Conservation (phyloP, 2,113 vertebrate species). For the Microtus montanus region DNA sequence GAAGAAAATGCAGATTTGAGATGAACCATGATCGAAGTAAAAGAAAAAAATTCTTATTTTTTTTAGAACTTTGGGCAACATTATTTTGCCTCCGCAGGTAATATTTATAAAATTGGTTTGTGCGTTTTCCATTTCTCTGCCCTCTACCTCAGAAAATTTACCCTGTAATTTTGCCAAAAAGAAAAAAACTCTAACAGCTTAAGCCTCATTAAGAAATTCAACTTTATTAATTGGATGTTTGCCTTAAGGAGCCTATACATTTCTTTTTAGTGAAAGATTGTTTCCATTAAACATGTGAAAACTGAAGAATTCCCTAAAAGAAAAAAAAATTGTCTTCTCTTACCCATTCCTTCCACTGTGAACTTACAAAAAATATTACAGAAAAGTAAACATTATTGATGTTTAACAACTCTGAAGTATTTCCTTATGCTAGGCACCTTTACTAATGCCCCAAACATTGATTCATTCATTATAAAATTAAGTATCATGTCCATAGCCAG, state of each 20-base stretch:
- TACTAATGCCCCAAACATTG: background rate
- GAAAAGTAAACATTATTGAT: slow-evolving; percentile 31
- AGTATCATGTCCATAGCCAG: background rate
- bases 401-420: background rate
- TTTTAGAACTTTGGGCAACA: background rate
- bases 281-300: slow-evolving; percentile 53
- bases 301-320: background rate
- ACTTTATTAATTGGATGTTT: slow-evolving; percentile 61
- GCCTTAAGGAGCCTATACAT: slow-evolving; percentile 54
- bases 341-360: background rate
- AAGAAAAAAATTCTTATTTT: background rate
- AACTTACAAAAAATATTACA: slow-evolving; percentile 12
- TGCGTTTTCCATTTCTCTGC: slow-evolving; percentile 53
- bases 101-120: slow-evolving; percentile 55
- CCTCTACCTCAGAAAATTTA: slow-evolving; percentile 48
- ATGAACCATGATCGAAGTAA: background rate
- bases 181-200: slow-evolving; percentile 59
- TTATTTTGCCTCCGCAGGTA: slow-evolving; percentile 14
- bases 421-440: background rate
- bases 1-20: slow-evolving; percentile 25
- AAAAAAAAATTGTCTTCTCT: slow-evolving; percentile 53
- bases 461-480: background rate
- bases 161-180: slow-evolving; percentile 62
- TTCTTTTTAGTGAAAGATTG: slow-evolving; percentile 35
- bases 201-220: background rate